These are phyloP conservation scores for Carabus problematicus DNA, from an alignment of 2,888 invertebrate species.

Conservation along the genomic window DNA sequence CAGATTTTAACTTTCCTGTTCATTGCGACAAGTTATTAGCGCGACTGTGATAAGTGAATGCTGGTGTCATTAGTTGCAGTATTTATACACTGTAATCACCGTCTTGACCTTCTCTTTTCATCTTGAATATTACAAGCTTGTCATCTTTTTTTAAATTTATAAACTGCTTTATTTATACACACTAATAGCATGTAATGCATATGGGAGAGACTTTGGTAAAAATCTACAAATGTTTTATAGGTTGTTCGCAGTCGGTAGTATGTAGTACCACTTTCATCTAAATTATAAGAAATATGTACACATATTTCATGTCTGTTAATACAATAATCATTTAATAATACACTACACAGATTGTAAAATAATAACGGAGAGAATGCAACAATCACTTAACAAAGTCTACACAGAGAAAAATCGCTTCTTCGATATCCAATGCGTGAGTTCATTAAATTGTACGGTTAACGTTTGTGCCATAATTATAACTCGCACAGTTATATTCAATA, in stretches of 20 bases:
- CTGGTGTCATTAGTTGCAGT: constrained; percentile 23
- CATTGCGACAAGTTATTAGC: constrained; percentile 34
- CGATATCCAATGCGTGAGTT: constrained; percentile 14
- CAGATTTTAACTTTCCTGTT: constrained; percentile 26
- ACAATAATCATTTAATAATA: too few species aligned
- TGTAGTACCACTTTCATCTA: too few species aligned
- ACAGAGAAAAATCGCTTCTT: too few species aligned
- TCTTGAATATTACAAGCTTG: neutral
- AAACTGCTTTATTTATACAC: too few species aligned
- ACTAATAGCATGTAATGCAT: too few species aligned
- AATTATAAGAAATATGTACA: too few species aligned
- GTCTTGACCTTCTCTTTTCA: constrained; percentile 18
- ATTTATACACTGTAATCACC: constrained; percentile 23
- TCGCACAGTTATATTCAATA: constrained; percentile 3
- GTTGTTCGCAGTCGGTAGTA: too few species aligned
- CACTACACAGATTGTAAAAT: neutral
- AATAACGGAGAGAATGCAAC: constrained; percentile 11
- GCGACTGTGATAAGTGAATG: constrained; percentile 27
- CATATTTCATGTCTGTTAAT: too few species aligned
- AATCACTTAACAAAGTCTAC: neutral
- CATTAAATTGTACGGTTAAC: constrained; percentile 18
- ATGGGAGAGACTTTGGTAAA: too few species aligned
- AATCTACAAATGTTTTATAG: too few species aligned
- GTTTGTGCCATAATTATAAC: constrained; percentile 20
- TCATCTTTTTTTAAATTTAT: too few species aligned